Evolutionary conservation across 2,113 vertebrate genomes (phyloP).

Genomic region (Tachycineta bicolor): DNA sequence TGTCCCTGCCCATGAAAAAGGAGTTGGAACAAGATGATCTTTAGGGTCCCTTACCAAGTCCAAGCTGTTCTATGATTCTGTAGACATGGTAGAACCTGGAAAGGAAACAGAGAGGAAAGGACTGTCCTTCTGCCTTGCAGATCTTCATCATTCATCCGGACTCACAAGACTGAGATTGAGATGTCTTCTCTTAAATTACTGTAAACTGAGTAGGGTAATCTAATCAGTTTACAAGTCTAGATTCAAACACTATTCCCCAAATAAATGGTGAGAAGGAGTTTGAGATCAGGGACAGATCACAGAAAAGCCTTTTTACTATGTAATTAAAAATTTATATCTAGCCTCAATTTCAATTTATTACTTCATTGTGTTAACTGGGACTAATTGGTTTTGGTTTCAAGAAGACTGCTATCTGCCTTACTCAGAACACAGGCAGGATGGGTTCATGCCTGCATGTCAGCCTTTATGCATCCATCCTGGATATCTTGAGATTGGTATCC

Average conservation of each 20-base stretch:
- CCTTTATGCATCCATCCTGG: not conserved
- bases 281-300: not conserved
- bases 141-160: not conserved
- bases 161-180: not conserved
- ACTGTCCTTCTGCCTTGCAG: not conserved
- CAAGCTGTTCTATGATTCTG: not conserved
- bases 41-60: not conserved
- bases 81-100: not conserved
- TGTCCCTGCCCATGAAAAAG: not conserved
- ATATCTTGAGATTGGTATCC: not conserved
- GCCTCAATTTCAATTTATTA: not conserved
- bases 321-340: not conserved
- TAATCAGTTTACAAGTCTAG: not conserved
- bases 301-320: not conserved
- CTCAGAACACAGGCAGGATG: not conserved
- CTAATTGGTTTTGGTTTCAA: fast-evolving
- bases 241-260: not conserved
- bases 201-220: not conserved
- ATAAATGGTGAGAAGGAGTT: not conserved
- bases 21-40: not conserved
- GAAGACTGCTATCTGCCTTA: not conserved
- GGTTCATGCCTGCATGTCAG: not conserved
- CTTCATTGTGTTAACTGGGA: not conserved
- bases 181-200: not conserved
- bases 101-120: not conserved